These are phyloP conservation scores for Scytalopus superciliaris DNA, from an alignment of 2,113 vertebrate genomes.

Conservation along the genomic window DNA sequence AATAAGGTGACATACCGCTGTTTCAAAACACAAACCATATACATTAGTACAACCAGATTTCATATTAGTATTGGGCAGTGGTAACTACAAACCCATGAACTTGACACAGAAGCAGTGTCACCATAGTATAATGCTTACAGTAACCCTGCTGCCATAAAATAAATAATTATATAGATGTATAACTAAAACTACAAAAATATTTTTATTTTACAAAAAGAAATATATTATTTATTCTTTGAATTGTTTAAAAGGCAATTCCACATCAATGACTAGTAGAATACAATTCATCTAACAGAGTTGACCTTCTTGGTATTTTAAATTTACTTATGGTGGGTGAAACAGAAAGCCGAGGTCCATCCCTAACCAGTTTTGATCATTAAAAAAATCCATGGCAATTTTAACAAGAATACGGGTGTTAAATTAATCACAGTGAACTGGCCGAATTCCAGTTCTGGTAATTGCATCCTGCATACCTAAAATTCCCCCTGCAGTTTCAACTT, in stretches of 20 bases:
- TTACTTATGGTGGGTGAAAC: not conserved
- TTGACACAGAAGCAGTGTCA: not conserved
- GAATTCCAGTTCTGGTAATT: conserved; percentile 55
- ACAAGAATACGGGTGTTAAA: conserved; percentile 41
- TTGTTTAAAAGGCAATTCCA: not conserved
- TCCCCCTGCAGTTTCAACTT: conserved; percentile 8
- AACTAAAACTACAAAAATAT: not conserved
- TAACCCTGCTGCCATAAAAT: not conserved
- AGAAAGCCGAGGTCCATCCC: not conserved
- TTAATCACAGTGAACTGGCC: conserved; percentile 53
- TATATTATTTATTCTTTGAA: not conserved
- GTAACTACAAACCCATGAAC: not conserved
- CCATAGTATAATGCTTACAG: not conserved
- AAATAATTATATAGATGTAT: not conserved
- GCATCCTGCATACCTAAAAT: conserved; percentile 50
- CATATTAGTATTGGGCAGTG: not conserved
- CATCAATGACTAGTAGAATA: not conserved
- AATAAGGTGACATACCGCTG: not conserved
- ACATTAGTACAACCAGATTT: not conserved
- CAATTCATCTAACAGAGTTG: not conserved
- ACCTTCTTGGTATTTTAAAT: not conserved
- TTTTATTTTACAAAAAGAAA: not conserved
- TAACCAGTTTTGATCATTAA: conserved; percentile 33
- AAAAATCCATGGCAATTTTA: conserved; percentile 50
- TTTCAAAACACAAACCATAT: not conserved